Conservation (phyloP, 2,113 vertebrate species). For the Lanius ludovicianus region DNA sequence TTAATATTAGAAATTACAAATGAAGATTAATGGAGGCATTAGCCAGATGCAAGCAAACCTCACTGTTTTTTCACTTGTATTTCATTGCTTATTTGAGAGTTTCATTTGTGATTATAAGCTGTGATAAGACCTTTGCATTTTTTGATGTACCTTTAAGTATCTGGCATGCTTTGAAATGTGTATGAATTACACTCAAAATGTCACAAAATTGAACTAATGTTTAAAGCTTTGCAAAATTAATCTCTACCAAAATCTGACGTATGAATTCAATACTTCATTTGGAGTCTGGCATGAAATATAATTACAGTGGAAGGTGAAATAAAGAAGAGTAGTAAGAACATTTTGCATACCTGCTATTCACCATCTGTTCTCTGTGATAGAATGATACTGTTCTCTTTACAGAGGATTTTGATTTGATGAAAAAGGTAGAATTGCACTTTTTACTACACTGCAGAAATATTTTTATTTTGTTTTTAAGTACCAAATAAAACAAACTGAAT, state of each 20-base stretch:
- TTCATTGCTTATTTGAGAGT: not conserved
- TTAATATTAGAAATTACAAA: conserved; percentile 14
- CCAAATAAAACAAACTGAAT: not conserved
- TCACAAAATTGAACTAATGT: conserved; percentile 5
- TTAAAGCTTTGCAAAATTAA: conserved; percentile 47
- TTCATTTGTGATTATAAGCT: not conserved
- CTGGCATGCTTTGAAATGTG: not conserved
- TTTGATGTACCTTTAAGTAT: not conserved
- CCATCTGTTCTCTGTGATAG: conserved; percentile 58
- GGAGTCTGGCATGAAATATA: conserved; percentile 36
- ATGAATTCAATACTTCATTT: conserved; percentile 40
- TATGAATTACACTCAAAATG: conserved; percentile 1
- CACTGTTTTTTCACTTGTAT: not conserved
- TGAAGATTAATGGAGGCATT: conserved; percentile 17
- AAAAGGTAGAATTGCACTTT: not conserved
- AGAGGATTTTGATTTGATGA: not conserved
- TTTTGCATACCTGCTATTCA: conserved; percentile 60
- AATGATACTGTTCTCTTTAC: not conserved
- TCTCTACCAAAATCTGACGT: conserved; percentile 2
- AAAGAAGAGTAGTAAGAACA: conserved; percentile 59
- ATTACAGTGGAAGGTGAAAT: conserved; percentile 57
- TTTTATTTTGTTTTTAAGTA: not conserved
- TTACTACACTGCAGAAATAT: not conserved
- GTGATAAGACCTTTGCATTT: not conserved
- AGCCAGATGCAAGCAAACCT: not conserved